Percentiles rank a stretch among this genome's conserved stretches.
These are phyloP conservation scores for rat (Rattus norvegicus) DNA, from an alignment of 2,113 vertebrate species.

Conservation along the genomic window GRCr8 NC_086024.1:63502001-63502500, in stretches of 20 bases:
- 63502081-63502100: background rate
- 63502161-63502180: background rate
- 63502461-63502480: background rate
- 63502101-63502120: background rate
- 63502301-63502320: too few relatives aligned
- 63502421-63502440: background rate
- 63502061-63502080: background rate
- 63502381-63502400: too few relatives aligned
- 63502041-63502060: conserved; percentile 23
- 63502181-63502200: background rate
- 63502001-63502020: conserved; percentile 21
- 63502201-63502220: background rate
- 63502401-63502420: background rate
- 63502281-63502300: background rate
- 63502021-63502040: conserved; percentile 30
- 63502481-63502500: background rate
- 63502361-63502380: too few relatives aligned
- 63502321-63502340: background rate
- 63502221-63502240: background rate
- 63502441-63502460: background rate
- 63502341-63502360: background rate
- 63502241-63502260: background rate
- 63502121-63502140: background rate
- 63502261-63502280: background rate
- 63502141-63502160: background rate